Evolutionary conservation across 2,113 vertebrate species (phyloP).

Genomic region (Mus spicilegus): DNA sequence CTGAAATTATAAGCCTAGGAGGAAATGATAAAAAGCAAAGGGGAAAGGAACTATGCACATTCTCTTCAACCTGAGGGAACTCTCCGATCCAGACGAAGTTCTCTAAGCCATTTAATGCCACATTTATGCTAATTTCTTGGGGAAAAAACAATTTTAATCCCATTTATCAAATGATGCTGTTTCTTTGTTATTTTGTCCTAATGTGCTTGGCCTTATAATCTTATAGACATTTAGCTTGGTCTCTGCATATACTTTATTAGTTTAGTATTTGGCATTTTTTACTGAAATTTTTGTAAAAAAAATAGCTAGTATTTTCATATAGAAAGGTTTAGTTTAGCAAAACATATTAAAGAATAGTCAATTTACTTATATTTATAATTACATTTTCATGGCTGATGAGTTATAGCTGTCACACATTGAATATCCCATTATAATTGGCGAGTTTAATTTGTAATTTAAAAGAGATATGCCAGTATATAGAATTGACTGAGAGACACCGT

Average conservation of each 20-base stretch:
- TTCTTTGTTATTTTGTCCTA: conserved; percentile 40
- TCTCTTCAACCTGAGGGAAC: conserved; percentile 46
- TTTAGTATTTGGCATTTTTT: conserved; percentile 67
- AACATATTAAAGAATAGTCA: conserved; percentile 75
- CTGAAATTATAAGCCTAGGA: conserved; percentile 52
- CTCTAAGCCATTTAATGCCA: conserved; percentile 46
- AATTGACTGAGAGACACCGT: conserved; percentile 77
- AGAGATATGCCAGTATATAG: conserved; percentile 39
- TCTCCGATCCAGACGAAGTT: conserved; percentile 8
- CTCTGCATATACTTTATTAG: conserved; percentile 20
- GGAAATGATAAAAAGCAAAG: conserved; percentile 49
- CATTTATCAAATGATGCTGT: conserved; percentile 36
- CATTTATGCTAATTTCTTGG: conserved; percentile 35
- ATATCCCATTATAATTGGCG: conserved; percentile 79
- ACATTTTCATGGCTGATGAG: conserved; percentile 83
- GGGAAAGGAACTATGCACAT: neutral
- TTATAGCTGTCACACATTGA: conserved; percentile 78
- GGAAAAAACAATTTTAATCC: conserved; percentile 41
- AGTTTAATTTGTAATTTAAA: conserved; percentile 82
- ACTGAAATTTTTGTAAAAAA: conserved; percentile 74
- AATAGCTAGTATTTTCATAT: conserved; percentile 73
- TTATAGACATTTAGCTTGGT: conserved; percentile 32
- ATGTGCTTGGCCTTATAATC: neutral
- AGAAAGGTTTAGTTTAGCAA: conserved; percentile 73
- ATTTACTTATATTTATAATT: conserved; percentile 82